phyloP scores from a whole-genome alignment of 1,140 invertebrate species.

The Pachyrhynchus sulphureomaculatus region DNA sequence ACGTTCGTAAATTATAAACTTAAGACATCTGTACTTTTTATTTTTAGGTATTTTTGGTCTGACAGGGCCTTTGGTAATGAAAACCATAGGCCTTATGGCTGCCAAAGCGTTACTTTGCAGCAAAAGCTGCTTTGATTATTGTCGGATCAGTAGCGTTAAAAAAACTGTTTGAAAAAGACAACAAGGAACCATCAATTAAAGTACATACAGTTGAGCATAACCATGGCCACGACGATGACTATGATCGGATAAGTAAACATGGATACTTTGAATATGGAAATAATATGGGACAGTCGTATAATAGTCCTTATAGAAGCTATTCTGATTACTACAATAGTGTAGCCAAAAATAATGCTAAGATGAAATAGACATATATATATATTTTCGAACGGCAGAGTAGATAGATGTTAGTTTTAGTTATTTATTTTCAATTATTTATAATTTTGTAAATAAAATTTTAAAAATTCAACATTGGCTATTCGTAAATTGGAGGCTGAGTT shows the following conservation, averaged over 20 bases:
- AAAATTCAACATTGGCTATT: too few relatives aligned
- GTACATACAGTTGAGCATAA: conserved; percentile 50
- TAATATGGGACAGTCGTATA: background rate
- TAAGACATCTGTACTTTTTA: too few relatives aligned
- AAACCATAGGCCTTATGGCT: conserved; percentile 65
- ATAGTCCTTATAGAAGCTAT: conserved; percentile 14
- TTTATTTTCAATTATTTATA: too few relatives aligned
- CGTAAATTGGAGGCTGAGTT: too few relatives aligned
- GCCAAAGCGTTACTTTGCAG: conserved; percentile 67
- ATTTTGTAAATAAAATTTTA: too few relatives aligned
- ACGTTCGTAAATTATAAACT: too few relatives aligned
- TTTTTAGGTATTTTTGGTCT: conserved; percentile 61
- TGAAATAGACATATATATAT: too few relatives aligned
- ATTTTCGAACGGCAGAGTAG: too few relatives aligned
- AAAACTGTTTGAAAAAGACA: conserved; percentile 66
- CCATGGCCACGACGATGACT: conserved; percentile 39
- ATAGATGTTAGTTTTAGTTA: too few relatives aligned
- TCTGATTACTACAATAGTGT: conserved; percentile 15
- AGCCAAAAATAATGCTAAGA: too few relatives aligned
- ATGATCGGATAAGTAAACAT: conserved; percentile 35
- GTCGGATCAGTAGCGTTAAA: conserved; percentile 68
- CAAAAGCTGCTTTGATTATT: conserved; percentile 68
- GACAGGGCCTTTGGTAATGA: conserved; percentile 58
- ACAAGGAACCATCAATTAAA: conserved; percentile 61
- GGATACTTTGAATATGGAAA: conserved; percentile 10